These are phyloP conservation scores for Sycobia sp. DNA, from an alignment of 1,140 invertebrate species.

Conservation along the genomic window DNA sequence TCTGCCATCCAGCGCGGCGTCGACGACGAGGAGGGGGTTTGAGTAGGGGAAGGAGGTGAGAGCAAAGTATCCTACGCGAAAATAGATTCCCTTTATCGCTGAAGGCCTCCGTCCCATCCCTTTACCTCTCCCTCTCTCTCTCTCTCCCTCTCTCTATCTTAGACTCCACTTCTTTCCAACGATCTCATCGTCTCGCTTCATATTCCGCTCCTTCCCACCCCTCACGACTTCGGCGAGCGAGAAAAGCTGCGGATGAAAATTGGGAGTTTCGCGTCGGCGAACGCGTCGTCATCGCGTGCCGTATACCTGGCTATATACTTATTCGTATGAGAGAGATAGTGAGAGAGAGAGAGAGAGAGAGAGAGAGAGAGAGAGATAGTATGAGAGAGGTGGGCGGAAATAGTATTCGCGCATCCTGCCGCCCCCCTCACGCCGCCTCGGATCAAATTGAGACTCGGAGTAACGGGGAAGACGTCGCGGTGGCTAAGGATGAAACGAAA, in stretches of 20 bases:
- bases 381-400: conserved; percentile 5
- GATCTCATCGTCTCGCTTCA: too few relatives aligned
- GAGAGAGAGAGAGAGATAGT: too few relatives aligned
- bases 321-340: too few relatives aligned
- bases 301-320: not conserved
- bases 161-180: too few relatives aligned
- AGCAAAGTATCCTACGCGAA: conserved; percentile 15
- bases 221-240: too few relatives aligned
- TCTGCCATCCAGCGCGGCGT: too few relatives aligned
- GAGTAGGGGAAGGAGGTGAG: not conserved
- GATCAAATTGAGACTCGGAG: conserved; percentile 50
- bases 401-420: conserved; percentile 10
- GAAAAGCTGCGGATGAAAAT: conserved; percentile 36
- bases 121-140: too few relatives aligned
- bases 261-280: conserved; percentile 34
- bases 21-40: too few relatives aligned
- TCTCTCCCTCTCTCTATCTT: too few relatives aligned
- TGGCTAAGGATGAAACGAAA: conserved; percentile 52
- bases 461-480: not conserved
- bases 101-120: conserved; percentile 22
- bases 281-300: too few relatives aligned
- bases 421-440: not conserved
- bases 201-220: too few relatives aligned
- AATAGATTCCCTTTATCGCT: conserved; percentile 34
- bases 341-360: too few relatives aligned